phyloP scores from a whole-genome alignment of 2,888 invertebrate species.

The Apantesis nais region DNA sequence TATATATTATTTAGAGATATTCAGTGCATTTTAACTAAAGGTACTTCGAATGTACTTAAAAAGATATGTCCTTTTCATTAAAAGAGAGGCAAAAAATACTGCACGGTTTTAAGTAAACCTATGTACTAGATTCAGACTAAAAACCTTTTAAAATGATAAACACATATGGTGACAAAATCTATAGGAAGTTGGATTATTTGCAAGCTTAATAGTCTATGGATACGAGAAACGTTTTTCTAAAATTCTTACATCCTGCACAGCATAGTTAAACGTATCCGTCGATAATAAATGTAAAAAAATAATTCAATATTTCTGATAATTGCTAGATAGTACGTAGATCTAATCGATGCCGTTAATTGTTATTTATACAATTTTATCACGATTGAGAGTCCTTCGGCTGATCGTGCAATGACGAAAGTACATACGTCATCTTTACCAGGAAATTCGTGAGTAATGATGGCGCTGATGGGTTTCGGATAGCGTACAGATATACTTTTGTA shows the following conservation, averaged over 20 bases:
- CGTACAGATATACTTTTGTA: neutral
- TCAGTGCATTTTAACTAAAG: too few species aligned
- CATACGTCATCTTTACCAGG: neutral
- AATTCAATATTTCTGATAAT: constrained; percentile 1
- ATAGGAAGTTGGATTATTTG: neutral
- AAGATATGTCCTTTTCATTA: too few species aligned
- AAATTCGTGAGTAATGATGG: neutral
- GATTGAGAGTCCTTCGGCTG: constrained; percentile 4
- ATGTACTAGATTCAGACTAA: too few species aligned
- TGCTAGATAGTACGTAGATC: constrained; percentile 1
- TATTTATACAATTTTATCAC: constrained; percentile 2
- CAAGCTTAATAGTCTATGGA: neutral
- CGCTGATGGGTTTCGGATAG: neutral
- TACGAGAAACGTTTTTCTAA: neutral
- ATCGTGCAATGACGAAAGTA: neutral
- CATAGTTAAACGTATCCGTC: neutral
- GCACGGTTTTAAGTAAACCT: too few species aligned
- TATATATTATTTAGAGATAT: too few species aligned
- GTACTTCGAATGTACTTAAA: too few species aligned
- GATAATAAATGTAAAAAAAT: constrained; percentile 3
- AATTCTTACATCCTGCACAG: neutral
- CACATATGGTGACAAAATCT: neutral
- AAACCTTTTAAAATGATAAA: too few species aligned
- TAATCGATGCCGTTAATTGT: constrained; percentile 4
- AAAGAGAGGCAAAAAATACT: too few species aligned